Base-by-base conservation (phyloP, 2,888 invertebrate species). In the Sturmia bella region DNA sequence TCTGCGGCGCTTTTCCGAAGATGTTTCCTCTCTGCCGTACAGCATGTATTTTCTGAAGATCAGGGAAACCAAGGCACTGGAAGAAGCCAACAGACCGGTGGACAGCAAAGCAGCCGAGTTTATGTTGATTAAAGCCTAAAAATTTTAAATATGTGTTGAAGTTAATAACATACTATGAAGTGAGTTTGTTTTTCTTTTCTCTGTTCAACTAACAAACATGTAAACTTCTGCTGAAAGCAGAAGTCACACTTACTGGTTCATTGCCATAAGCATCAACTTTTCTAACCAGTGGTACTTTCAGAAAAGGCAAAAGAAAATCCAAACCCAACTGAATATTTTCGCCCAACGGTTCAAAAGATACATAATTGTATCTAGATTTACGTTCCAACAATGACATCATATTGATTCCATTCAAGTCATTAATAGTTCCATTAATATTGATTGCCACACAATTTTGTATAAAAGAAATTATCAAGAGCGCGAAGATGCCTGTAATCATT, bases 251-350 rank as follows among this genome's bases (percentile, higher is more conserved):
- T 76, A 85, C 85, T 41, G 80, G 78, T 54, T 83, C 77, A 57
- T 79, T 79, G 39, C 84, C 85, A 56, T 69, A 32, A 15, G 69
- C 56, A 68, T 84, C 83, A 9, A 50, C 11, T 13, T 54, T 39
- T 9, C 76, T 75, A 19, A 85, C 85, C 12, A 87, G 68, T 1
- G 89, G 89, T 72, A 89, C 86, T 64, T 87, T 85, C 0, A 89
- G 27, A 39, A 89, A 89, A 2, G 89, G 89, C 83, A 89, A 52
- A 27, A 87, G 52, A 39, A 87, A 86, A 75, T 89, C 88, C 69
- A 89, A 63, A 1, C 89, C 89, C 52, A 89, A 12, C 3, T 85
- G 78, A 7, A 89, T 84, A 32, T 87, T 57, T 24, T 86, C 85
- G 9, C 86, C 87, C 27, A 88, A 69, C 0, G 88, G 63, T n/a